Evolutionary conservation across 2,113 vertebrate species (phyloP).

Genomic region (Tautogolabrus adspersus): DNA sequence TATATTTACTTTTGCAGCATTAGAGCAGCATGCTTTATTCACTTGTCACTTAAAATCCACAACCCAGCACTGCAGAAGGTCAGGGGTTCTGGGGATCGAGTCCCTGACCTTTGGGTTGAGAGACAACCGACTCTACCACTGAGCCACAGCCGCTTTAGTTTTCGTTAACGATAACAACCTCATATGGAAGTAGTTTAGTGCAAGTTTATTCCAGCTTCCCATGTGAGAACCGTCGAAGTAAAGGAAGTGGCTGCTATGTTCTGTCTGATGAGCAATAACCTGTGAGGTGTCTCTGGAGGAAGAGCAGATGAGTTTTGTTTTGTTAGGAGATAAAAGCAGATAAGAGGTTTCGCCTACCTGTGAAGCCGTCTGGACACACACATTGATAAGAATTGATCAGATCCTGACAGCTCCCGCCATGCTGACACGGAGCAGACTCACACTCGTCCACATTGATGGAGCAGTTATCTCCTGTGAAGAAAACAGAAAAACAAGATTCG

Average conservation of each 20-base stretch:
- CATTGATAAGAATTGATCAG: constrained; percentile 87
- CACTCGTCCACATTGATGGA: constrained; percentile 90
- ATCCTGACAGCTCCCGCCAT: constrained; percentile 89
- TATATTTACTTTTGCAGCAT: no score
- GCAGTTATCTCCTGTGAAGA: constrained; percentile 88
- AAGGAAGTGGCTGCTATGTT: not conserved
- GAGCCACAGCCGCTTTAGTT: no score
- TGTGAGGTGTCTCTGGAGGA: not conserved
- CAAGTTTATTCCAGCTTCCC: no score
- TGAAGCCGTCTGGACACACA: constrained; percentile 87
- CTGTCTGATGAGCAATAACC: not conserved
- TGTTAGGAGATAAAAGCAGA: constrained; percentile 24
- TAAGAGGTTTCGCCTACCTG: constrained; percentile 82
- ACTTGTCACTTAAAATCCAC: no score
- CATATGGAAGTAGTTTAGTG: no score
- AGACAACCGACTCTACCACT: no score
- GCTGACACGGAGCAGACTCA: constrained; percentile 86
- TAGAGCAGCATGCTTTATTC: no score
- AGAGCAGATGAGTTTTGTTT: constrained; percentile 8
- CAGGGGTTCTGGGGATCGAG: no score
- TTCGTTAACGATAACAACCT: no score
- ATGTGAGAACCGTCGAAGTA: not conserved
- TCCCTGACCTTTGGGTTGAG: no score
- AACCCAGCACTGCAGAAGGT: no score
- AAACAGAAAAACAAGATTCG: constrained; percentile 1